Base-by-base conservation (phyloP, 92 coral and sea anemone genomes). In the Diadumene lineata region DNA sequence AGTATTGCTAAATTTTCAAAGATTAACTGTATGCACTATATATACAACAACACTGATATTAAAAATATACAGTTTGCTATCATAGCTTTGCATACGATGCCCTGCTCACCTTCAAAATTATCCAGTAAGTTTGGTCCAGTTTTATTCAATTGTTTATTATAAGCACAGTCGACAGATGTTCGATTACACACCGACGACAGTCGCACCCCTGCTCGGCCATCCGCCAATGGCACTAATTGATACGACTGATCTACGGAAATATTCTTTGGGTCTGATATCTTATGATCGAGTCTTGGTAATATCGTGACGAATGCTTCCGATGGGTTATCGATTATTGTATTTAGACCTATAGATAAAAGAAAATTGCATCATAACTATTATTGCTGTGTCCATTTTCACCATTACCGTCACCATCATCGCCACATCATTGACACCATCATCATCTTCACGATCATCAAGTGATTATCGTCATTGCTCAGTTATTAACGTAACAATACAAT, bases 301-400 rank as follows among this genome's bases (percentile, higher is more conserved):
- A 23, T 15, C 26, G 64, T 22, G 1, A 58, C 64, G 64, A 58
- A 15, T 7, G 6, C 6, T 29, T 58, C 64, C 31, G 64, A 21
- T 22, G 60, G 60, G 19, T 53, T 53, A 53, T 53, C 60, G 60
- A 21, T 58, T 23, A 24, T 31, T 1, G 64, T 58, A 16, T 58
- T 21, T 22, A 18, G 64, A 26, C 64, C 64, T 58, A 7, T 9
- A 17, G 69, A 80, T 18, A 72, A 66, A 25, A 64, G 26, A 69
- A 32, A 9, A 60, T 64, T 27, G 11, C 17, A 66, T 0, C 33
- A 1, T 19, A 22, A 13, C 25, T 43, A 68, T 21, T 53, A 53
- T 21, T 21, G 19, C 19, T 23, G 24, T 53, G 3, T 9, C 19
- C 60, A 53, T 53, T 21, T 9, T 53, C 60, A 53, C 18, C 60